Base-by-base conservation (phyloP, 2,797 vertebrate genomes). In the Melanotaenia trifasciata region DNA sequence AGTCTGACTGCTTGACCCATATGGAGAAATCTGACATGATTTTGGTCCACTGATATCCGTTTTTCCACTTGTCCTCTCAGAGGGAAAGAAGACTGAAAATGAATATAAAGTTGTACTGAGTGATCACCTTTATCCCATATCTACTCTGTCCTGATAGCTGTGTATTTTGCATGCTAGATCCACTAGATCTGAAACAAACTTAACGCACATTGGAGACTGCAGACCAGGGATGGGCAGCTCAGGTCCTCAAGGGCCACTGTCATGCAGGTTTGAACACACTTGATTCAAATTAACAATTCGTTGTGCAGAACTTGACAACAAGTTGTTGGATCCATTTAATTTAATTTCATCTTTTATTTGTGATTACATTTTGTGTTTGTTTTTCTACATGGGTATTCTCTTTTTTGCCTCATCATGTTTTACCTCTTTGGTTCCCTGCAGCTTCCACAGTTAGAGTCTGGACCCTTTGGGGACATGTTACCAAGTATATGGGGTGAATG, bases 401-500 rank as follows among this genome's bases (percentile, higher is more conserved):
- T 35, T 53, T 69, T 18, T 82, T 72, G 35, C 36, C 1, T 64
- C 33, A 2, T 51, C 57, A 36, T 64, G 28, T 67, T 75, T 69
- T 65, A 69, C 70, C 74, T 57, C 11, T 9, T 54, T 33, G 59
- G 40, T 50, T 82, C 67, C 81, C 84, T 51, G 78, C 75, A 71
- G 80, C 66, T 77, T 71, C 73, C 80, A 71, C 76, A 67, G 78
- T 36, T 47, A 84, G 78, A 67, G 60, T 62, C 62, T 60, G 67
- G 68, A 79, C 80, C 77, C 87, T 80, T 79, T 81, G 78, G 81
- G 79, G 74, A 83, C 85, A 80, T 84, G 87, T 91, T 89, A 81
- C 74, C 78, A 76, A 87, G 84, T 79, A 84, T 90, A 81, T 81
- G 84, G 89, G 89, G 90, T 87, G 90, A 89, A 91, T 91, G 93